Evolutionary conservation across 2,888 invertebrate genomes (phyloP), one percentile per base, ranked within the genome.

Genomic region (Gryllus longicercus): DNA sequence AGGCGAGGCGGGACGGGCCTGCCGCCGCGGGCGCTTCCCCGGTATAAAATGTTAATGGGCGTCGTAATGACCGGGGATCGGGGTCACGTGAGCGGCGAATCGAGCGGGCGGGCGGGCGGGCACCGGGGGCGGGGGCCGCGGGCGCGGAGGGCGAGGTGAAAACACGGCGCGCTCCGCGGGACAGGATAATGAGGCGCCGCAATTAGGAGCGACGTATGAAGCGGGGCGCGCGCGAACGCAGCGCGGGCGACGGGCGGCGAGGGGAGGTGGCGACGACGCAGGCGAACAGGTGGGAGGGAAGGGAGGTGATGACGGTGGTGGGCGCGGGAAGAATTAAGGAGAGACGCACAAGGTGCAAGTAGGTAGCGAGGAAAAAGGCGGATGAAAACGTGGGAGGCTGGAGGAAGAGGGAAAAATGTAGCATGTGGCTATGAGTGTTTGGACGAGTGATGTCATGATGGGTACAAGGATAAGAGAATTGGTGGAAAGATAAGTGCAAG

Each of bases 11-110:
- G 4, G 63, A 63, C 63, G 63, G 38, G 38, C 38, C 38, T 4
- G 38, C 14, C 8, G 63, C 77, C 76, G 76, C 25, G 63, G 79
- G 75, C n/a, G 76, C 76, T 79, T 76, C 79, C 74, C 50, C 63
- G 76, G 76, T 79, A 79, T 79, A 79, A 79, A 79, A 79, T 79
- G 79, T 76, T 79, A 79, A 79, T 79, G 76, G 79, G 38, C 14
- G 63, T 79, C 23, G 79, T 79, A 79, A 79, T 79, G 76, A 79
- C 79, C 79, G 76, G 51, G 76, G 74, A 79, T 79, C 76, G 79
- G 79, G 79, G 76, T 79, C 76, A 79, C 76, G 79, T 76, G 63
- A 63, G 63, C 14, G 16, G 14, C 16, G 63, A 63, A 63, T 63
- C 18, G 38, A 38, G 63, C 63, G 63, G 63, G 18, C 63, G 16